Base-by-base conservation (phyloP, 53 echinoderm and acorn worm species). In the Luidia sarsii region DNA sequence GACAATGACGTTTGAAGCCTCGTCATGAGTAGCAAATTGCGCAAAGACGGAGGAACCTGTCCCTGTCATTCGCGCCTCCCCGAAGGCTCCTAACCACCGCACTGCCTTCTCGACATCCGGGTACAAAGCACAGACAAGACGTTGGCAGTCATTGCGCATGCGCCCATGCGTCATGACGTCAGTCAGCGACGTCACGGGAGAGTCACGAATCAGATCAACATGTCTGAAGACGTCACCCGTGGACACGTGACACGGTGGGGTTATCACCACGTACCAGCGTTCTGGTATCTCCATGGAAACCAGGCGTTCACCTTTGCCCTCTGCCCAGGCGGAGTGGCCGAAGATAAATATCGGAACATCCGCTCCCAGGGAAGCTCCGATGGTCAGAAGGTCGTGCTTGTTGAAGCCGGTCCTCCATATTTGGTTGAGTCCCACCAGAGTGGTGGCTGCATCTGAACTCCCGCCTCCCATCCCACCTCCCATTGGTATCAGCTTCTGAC, bases 391-490 rank as follows among this genome's bases (percentile, higher is more conserved):
- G 2, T 45, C 52, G 11, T 27, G 24, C 2, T 8, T 21, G 18
- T 22, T 57, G 27, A 74, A 23, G 41, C 16, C 16, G 55, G 74
- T 74, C 15, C 38, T 24, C 74, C 74, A 74, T 6, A 74, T 20
- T 20, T 55, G 39, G 39, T 74, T 74, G 18, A 74, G 57, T 18
- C 74, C 74, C 16, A 74, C 37, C 3, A 74, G 74, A 3, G 74
- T 74, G 0, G 74, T 57, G 8, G 74, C 74, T 0, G 74, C 74
- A 33, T 74, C 57, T 16, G 74, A 74, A 28, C 74, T 74, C 1
- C 74, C 74, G 2, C 74, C 74, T n/a, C 74, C 74, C 23, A 74
- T 13, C 56, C 74, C 74, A 20, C 56, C 74, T 8, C 74, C 74
- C 4, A 74, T 74, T 18, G 56, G 74, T 74, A 74, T 74, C 8